Evolutionary conservation across 2,797 vertebrate species (phyloP).

Genomic region (Dermochelys coriacea): DNA sequence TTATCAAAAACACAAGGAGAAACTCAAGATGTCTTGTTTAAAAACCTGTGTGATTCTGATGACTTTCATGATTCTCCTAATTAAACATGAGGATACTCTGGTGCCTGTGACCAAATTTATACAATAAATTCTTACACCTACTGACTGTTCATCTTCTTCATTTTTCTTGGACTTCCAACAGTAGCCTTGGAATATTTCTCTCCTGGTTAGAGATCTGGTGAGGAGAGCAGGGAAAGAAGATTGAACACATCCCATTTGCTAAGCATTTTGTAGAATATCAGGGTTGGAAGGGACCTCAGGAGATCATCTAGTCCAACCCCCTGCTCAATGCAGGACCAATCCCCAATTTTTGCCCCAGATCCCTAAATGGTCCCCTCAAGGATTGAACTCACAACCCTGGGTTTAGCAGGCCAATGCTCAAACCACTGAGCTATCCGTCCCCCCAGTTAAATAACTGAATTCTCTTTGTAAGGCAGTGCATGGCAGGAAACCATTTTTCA

Average conservation of each 20-base stretch:
- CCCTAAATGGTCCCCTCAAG: no score
- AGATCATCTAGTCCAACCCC: no score
- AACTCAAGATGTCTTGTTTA: not conserved
- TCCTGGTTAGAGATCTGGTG: not conserved
- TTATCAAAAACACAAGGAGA: not conserved
- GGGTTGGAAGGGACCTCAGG: no score
- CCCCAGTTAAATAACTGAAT: not conserved
- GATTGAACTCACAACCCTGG: no score
- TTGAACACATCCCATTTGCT: conserved; percentile 13
- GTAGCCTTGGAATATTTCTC: not conserved
- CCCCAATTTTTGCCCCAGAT: no score
- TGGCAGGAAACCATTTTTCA: conserved; percentile 3
- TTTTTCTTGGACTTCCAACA: not conserved
- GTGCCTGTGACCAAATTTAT: not conserved
- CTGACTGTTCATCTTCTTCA: not conserved
- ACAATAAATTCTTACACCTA: not conserved
- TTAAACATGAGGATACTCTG: not conserved
- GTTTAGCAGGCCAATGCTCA: no score
- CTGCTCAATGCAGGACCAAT: no score
- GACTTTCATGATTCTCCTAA: not conserved
- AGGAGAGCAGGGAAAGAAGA: not conserved
- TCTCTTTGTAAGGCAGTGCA: conserved; percentile 17
- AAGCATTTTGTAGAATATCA: not conserved
- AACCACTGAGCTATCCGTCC: no score
- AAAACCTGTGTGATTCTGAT: not conserved